phyloP scores from a whole-genome alignment of 37 sponge, comb jelly and placozoan genomes.

The Ephydatia muelleri region DNA sequence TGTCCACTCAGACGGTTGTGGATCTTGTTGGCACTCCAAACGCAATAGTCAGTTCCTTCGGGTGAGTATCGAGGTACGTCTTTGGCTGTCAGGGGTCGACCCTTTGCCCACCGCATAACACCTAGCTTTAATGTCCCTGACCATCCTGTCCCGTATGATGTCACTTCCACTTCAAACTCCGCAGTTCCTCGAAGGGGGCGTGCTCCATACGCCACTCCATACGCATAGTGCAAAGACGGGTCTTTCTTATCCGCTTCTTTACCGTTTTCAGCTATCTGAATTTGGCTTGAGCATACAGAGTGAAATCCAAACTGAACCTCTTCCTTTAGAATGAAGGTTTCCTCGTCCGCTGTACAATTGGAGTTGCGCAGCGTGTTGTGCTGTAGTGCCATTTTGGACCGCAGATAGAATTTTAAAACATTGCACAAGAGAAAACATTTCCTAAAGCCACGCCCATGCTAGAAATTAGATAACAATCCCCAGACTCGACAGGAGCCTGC shows the following conservation, averaged over 20 bases:
- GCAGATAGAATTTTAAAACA: not conserved
- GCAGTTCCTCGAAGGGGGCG: slow-evolving; percentile 60
- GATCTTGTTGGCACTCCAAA: slow-evolving; percentile 80
- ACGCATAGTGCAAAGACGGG: slow-evolving; percentile 64
- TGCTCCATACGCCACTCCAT: slow-evolving; percentile 72
- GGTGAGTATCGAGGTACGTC: slow-evolving; percentile 82
- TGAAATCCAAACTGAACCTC: slow-evolving; percentile 54
- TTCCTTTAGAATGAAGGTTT: slow-evolving; percentile 49
- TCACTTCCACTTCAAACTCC: slow-evolving; percentile 78
- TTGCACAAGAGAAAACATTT: not conserved
- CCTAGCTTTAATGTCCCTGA: slow-evolving; percentile 90
- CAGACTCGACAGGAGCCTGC: not conserved
- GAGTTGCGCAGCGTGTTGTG: not conserved
- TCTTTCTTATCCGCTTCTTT: slow-evolving; percentile 56
- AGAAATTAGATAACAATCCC: not conserved
- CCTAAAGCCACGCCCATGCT: not conserved
- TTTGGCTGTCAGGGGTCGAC: not conserved
- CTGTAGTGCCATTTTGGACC: not conserved
- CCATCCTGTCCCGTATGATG: slow-evolving; percentile 75
- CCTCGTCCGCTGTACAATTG: not conserved
- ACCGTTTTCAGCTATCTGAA: slow-evolving; percentile 49
- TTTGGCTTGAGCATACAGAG: slow-evolving; percentile 24
- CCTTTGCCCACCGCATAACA: slow-evolving; percentile 43
- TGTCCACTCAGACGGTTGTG: slow-evolving; percentile 44
- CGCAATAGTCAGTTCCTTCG: slow-evolving; percentile 66